Percentiles rank a stretch among this genome's conserved stretches.
phyloP scores from a whole-genome alignment of 2,888 invertebrate species.

The Euphydryas editha region DNA sequence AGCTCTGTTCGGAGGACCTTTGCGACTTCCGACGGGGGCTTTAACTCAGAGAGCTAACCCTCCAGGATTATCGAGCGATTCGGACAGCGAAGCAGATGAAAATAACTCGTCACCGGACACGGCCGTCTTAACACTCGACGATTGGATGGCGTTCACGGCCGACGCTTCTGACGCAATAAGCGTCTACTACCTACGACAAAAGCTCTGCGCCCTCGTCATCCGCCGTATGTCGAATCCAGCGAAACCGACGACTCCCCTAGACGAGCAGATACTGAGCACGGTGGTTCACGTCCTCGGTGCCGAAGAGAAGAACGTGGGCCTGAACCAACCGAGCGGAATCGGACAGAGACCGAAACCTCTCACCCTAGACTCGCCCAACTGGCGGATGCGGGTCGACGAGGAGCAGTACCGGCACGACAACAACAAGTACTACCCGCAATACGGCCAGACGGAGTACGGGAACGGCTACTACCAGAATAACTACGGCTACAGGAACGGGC shows the following conservation, averaged over 20 bases:
- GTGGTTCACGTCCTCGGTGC: conserved; percentile 87
- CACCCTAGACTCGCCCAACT: conserved; percentile 81
- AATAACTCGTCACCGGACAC: conserved; percentile 65
- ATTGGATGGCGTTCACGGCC: conserved; percentile 89
- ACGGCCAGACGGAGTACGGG: conserved; percentile 55
- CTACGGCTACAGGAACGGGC: conserved; percentile 57
- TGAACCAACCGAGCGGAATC: conserved; percentile 89
- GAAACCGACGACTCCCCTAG: conserved; percentile 81
- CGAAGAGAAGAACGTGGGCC: conserved; percentile 88
- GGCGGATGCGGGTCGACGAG: conserved; percentile 62
- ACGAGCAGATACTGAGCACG: conserved; percentile 87
- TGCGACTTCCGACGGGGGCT: conserved; percentile 81
- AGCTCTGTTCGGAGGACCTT: conserved; percentile 89
- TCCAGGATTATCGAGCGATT: conserved; percentile 75
- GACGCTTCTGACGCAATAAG: conserved; percentile 87
- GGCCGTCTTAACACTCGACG: conserved; percentile 85
- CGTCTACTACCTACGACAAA: conserved; percentile 87
- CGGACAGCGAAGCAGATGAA: conserved; percentile 75
- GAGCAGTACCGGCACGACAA: conserved; percentile 59
- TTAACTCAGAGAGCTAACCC: conserved; percentile 74
- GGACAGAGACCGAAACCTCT: conserved; percentile 89
- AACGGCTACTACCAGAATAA: conserved; percentile 57
- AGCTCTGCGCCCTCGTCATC: conserved; percentile 88
- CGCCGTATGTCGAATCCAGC: conserved; percentile 84
- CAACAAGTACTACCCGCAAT: conserved; percentile 56